Evolutionary conservation across 2,888 invertebrate species (phyloP).

Genomic region (Hemaris fuciformis): DNA sequence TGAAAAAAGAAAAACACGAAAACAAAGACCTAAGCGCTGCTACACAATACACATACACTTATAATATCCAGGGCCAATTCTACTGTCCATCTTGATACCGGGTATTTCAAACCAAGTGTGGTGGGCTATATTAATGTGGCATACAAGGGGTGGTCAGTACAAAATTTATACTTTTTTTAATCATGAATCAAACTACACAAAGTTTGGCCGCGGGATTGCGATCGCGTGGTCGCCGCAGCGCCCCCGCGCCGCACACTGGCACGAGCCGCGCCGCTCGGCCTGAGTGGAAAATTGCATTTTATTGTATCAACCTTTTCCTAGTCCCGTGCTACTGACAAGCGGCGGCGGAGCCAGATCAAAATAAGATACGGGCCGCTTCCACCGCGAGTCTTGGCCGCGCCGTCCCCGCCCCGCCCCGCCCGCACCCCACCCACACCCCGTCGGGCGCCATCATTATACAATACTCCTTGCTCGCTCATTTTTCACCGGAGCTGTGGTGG

Average conservation of each 20-base stretch:
- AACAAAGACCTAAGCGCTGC: no score
- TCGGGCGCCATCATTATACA: neutral
- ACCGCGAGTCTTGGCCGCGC: neutral
- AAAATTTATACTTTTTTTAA: no score
- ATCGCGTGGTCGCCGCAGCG: slow-evolving; percentile 9
- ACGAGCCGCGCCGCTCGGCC: neutral
- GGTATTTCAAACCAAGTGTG: no score
- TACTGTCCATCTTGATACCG: no score
- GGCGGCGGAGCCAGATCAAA: neutral
- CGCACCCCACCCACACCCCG: neutral
- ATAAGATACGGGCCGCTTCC: neutral
- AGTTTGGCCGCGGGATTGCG: no score
- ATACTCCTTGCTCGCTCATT: neutral
- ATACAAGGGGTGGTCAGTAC: no score
- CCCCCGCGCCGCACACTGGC: slow-evolving; percentile 11
- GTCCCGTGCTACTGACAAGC: slow-evolving; percentile 5
- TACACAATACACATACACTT: no score
- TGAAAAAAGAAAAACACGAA: no score
- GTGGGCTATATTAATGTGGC: no score
- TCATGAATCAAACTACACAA: no score
- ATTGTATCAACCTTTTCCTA: slow-evolving; percentile 36
- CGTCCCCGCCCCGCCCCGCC: neutral
- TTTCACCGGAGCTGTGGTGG: neutral
- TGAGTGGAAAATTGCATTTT: slow-evolving; percentile 45
- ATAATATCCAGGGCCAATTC: no score